These are phyloP conservation scores for Elgaria multicarinata DNA, from an alignment of 2,113 vertebrate species.

Conservation along the genomic window DNA sequence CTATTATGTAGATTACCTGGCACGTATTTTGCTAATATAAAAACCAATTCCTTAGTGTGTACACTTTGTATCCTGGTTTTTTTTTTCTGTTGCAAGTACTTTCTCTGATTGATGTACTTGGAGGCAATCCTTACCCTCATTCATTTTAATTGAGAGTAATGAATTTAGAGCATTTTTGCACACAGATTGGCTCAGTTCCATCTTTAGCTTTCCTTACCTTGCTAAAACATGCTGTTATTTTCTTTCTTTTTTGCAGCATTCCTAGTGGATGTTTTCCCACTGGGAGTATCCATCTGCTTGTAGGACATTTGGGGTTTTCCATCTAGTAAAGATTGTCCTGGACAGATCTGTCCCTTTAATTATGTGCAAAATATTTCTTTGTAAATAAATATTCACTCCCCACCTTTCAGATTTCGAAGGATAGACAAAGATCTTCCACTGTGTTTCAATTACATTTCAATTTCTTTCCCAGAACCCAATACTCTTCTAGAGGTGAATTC, in stretches of 20 bases:
- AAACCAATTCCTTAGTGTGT: constrained; percentile 54
- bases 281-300: constrained; percentile 65
- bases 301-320: constrained; percentile 53
- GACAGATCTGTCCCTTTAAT: constrained; percentile 31
- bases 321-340: constrained; percentile 46
- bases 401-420: constrained; percentile 9
- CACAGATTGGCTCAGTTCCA: constrained; percentile 62
- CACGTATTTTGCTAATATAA: constrained; percentile 41
- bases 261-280: constrained; percentile 48
- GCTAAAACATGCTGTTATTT: constrained; percentile 58
- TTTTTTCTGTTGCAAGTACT: constrained; percentile 71
- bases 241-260: background rate
- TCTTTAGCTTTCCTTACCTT: constrained; percentile 69
- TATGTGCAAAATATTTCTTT: constrained; percentile 40
- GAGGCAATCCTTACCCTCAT: constrained; percentile 65
- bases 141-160: constrained; percentile 76
- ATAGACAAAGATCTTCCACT: background rate
- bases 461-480: background rate
- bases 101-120: constrained; percentile 73
- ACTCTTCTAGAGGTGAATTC: background rate
- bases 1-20: accelerated
- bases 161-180: constrained; percentile 68
- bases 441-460: constrained; percentile 34
- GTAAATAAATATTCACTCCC: constrained; percentile 24
- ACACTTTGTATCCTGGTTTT: constrained; percentile 61